Percentiles rank a stretch among this genome's conserved stretches.
Conservation (phyloP, 2,888 invertebrate species). For the Norana najaformis region DNA sequence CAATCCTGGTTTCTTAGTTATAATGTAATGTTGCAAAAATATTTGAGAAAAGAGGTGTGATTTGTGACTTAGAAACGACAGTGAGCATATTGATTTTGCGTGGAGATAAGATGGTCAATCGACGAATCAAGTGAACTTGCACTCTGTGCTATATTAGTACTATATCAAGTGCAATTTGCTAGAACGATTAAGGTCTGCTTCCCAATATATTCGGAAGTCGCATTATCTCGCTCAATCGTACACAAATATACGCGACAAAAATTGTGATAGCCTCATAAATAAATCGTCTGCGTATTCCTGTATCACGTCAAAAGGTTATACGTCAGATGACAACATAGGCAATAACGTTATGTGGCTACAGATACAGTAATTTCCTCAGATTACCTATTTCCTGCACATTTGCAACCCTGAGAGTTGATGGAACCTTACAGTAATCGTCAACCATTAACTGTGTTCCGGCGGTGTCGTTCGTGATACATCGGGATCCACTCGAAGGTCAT, state of each 20-base stretch:
- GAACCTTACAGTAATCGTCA: background rate
- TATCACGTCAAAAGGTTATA: background rate
- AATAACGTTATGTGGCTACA: background rate
- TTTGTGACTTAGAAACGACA: background rate
- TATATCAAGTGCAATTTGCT: background rate
- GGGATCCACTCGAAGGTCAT: background rate
- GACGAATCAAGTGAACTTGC: background rate
- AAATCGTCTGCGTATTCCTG: background rate
- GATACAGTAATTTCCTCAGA: background rate
- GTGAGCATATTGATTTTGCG: background rate
- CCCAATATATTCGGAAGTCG: background rate
- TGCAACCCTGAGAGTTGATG: background rate
- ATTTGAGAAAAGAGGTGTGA: background rate
- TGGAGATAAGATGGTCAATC: background rate
- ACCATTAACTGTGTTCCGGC: background rate
- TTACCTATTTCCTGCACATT: conserved; percentile 13
- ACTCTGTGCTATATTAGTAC: background rate
- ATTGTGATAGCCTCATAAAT: background rate
- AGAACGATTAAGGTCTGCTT: background rate
- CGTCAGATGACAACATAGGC: background rate
- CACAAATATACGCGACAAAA: background rate
- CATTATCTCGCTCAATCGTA: background rate
- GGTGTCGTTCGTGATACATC: background rate
- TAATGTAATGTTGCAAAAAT: too few species aligned
- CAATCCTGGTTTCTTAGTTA: too few species aligned